Conservation (phyloP, 2,113 vertebrate species). For the Panurus biarmicus region DNA sequence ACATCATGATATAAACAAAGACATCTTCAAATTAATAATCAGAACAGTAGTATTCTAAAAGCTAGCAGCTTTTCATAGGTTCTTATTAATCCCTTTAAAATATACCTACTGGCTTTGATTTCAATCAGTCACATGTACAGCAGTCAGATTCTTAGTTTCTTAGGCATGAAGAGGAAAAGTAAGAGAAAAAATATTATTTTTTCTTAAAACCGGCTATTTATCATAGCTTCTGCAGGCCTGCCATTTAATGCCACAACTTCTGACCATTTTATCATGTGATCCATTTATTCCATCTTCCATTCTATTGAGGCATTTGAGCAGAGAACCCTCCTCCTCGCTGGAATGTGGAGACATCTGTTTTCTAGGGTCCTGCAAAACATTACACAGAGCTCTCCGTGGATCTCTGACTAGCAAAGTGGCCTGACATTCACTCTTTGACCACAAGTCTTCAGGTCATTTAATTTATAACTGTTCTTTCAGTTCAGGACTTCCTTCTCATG, state of each 20-base stretch:
- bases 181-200: background rate
- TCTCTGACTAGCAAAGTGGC: background rate
- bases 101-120: background rate
- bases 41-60: background rate
- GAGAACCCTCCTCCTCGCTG: background rate
- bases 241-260: background rate
- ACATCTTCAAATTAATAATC: background rate
- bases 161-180: background rate
- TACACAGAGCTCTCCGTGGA: background rate
- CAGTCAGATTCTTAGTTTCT: background rate
- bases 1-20: background rate
- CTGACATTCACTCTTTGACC: background rate
- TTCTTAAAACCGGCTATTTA: background rate
- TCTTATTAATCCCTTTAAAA: background rate
- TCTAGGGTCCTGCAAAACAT: background rate
- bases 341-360: background rate
- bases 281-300: background rate
- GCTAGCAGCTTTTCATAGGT: background rate
- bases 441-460: background rate
- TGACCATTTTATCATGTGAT: background rate
- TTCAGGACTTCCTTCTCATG: constrained; percentile 18
- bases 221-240: background rate
- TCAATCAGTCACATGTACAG: background rate
- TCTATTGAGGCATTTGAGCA: background rate
- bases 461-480: constrained; percentile 23